A percentile compares a stretch with the other conserved stretches of the same genome.
Evolutionary conservation across 2,888 invertebrate species (phyloP).

Genomic region (Xanthia icteritia): DNA sequence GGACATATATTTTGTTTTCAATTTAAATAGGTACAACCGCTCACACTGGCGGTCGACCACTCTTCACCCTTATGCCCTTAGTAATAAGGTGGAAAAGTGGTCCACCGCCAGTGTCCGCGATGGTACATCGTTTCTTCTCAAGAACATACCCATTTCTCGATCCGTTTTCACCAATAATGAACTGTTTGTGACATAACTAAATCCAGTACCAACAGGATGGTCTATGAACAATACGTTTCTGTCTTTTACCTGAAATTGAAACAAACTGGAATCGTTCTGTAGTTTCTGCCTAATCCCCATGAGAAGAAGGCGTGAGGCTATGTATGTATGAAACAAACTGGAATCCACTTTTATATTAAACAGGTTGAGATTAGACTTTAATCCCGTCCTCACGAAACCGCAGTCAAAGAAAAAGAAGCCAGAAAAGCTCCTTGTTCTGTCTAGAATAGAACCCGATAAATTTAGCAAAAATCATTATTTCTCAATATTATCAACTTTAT

Average conservation of each 20-base stretch:
- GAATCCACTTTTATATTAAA: background rate
- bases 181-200: constrained; percentile 93
- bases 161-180: constrained; percentile 80
- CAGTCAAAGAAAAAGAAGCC: background rate
- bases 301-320: background rate
- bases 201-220: constrained; percentile 97
- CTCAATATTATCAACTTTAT: too few species aligned
- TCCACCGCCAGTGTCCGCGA: too few species aligned
- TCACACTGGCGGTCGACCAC: too few species aligned
- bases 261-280: constrained; percentile 1
- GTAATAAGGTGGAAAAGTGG: too few species aligned
- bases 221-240: constrained; percentile 96
- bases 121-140: background rate
- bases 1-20: background rate
- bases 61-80: too few species aligned
- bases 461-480: background rate
- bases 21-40: background rate
- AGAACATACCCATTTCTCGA: constrained; percentile 81
- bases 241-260: constrained; percentile 90
- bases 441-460: background rate
- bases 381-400: background rate
- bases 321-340: background rate
- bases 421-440: background rate
- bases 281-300: background rate
- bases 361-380: background rate